Evolutionary conservation across 2,797 vertebrate species (phyloP).

Genomic region (Linurgus olivaceus): DNA sequence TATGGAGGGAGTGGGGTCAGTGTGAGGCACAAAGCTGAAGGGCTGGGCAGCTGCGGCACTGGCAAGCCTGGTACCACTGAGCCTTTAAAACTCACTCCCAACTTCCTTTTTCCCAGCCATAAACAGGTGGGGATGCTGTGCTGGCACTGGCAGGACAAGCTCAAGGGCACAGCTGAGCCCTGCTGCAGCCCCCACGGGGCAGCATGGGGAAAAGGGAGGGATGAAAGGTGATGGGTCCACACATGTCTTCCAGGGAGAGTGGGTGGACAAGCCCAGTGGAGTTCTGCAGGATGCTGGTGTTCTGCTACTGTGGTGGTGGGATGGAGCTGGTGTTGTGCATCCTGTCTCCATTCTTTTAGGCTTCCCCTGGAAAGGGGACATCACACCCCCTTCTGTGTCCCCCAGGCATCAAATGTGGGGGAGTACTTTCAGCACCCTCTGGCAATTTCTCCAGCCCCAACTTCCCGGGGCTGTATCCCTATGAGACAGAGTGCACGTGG

Average conservation of each 20-base stretch:
- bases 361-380: not conserved
- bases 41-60: not conserved
- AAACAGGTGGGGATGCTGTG: not conserved
- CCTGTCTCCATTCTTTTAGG: not conserved
- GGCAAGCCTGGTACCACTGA: fast-evolving
- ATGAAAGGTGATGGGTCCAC: not conserved
- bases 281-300: not conserved
- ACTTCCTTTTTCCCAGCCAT: not conserved
- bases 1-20: not conserved
- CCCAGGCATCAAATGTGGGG: constrained; percentile 95
- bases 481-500: constrained; percentile 91
- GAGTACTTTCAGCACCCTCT: constrained; percentile 87
- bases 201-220: not conserved
- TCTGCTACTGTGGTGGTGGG: not conserved
- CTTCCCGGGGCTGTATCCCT: constrained; percentile 91
- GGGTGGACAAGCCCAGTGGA: fast-evolving
- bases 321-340: not conserved
- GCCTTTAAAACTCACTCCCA: not conserved
- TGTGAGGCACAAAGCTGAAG: not conserved
- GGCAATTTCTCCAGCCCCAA: constrained; percentile 96
- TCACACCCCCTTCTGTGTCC: not conserved
- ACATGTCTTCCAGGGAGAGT: not conserved
- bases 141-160: not conserved
- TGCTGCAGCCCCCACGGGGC: not conserved
- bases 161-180: not conserved